phyloP scores from a whole-genome alignment of 92 coral and sea anemone genomes.

The Plumapathes pennacea region DNA sequence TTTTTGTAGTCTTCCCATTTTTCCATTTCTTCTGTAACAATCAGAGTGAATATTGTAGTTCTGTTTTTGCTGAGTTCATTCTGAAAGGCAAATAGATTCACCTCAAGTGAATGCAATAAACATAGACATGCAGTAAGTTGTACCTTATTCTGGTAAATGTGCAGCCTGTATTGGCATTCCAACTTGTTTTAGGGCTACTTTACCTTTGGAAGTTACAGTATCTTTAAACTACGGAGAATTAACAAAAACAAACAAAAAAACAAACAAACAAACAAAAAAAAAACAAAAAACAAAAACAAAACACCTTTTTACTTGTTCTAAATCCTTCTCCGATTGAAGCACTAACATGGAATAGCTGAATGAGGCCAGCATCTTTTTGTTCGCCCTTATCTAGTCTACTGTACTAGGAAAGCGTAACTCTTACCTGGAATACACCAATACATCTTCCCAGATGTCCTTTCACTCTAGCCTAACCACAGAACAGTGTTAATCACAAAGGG shows the following conservation, averaged over 20 bases:
- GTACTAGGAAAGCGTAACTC: background rate
- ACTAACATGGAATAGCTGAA: too few species aligned
- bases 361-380: background rate
- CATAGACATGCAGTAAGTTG: too few species aligned
- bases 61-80: conserved; percentile 10
- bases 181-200: too few species aligned
- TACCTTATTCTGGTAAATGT: too few species aligned
- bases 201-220: too few species aligned
- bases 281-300: background rate
- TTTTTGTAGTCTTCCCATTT: conserved; percentile 3
- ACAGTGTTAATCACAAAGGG: background rate
- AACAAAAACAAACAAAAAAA: background rate
- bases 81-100: background rate
- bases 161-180: too few species aligned
- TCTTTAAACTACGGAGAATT: too few species aligned
- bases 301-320: too few species aligned
- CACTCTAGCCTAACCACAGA: conserved; percentile 6
- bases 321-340: too few species aligned
- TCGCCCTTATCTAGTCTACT: background rate
- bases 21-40: conserved; percentile 8
- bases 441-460: conserved; percentile 1
- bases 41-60: conserved; percentile 6
- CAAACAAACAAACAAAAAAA: background rate
- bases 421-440: conserved; percentile 28
- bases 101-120: too few species aligned